Base-by-base conservation (phyloP, 2,888 invertebrate genomes). In the Deilephila porcellus region DNA sequence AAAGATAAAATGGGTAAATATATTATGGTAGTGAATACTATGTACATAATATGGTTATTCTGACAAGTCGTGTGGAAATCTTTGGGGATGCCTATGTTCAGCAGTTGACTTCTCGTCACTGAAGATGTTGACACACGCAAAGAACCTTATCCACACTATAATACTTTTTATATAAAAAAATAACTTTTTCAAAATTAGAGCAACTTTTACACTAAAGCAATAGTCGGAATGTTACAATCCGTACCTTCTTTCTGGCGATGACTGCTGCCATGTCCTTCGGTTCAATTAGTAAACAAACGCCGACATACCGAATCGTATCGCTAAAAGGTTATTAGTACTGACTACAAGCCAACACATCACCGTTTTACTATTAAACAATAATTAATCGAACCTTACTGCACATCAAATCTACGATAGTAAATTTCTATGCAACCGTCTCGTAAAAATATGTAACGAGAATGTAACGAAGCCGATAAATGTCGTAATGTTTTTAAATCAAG, bases 201-300 rank as follows among this genome's bases (percentile, higher is more conserved):
- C 56, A 56, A 56, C 7, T 6, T n/a, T n/a, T n/a, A 56, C 1
- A 56, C n/a, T 7, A 56, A 4, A 56, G n/a, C n/a, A 56, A 56
- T n/a, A 56, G n/a, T 56, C n/a, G 7, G 63, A 19, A 6, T 19
- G 17, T 60, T 59, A 70, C 67, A 64, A 25, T 59, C 14, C 60
- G 63, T 85, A 87, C 86, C 86, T 86, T 86, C 75, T 83, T 81
- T 75, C 75, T 81, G 72, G 83, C 76, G 73, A 83, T 77, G 52
- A 86, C 76, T 17, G 82, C 75, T 29, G 85, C 82, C 86, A 86
- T 87, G 74, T 79, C 77, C 78, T 82, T 78, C 74, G 29, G 37
- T 45, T 45, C 70, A 63, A 81, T 77, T 78, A 74, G 74, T 82
- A 81, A 80, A 76, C 75, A 78, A 78, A 78, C 74, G 67, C 73